A percentile compares a stretch with the other conserved stretches of the same genome.
phyloP scores from a whole-genome alignment of 2,797 vertebrate species.

The Peromyscus nudipes region DNA sequence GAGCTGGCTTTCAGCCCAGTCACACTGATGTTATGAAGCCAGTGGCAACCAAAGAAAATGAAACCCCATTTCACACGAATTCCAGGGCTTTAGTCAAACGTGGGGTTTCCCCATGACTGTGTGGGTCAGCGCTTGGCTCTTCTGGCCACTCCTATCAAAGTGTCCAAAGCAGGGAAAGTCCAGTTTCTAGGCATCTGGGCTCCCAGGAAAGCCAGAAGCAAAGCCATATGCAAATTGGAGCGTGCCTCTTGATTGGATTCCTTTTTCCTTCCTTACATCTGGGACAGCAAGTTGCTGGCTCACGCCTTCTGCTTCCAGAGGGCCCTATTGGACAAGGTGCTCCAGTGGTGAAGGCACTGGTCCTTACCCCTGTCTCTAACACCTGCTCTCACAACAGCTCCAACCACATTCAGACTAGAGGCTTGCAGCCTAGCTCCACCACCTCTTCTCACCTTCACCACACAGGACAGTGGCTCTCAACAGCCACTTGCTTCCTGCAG shows the following conservation, averaged over 20 bases:
- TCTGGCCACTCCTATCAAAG: not conserved
- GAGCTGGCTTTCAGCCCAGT: conserved; percentile 37
- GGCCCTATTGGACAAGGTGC: not conserved
- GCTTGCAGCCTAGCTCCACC: not conserved
- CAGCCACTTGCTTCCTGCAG: conserved; percentile 36
- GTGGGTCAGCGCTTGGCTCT: conserved; percentile 6
- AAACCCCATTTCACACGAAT: conserved; percentile 30
- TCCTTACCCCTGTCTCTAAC: not conserved
- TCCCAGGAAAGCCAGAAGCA: not conserved
- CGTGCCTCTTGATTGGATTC: not conserved
- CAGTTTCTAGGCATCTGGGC: not conserved
- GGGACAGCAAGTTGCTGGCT: not conserved
- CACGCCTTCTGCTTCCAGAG: not conserved
- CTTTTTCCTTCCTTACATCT: not conserved
- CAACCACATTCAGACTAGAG: not conserved
- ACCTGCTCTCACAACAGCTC: not conserved
- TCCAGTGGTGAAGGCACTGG: not conserved
- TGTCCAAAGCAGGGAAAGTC: conserved; percentile 11
- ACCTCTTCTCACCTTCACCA: conserved; percentile 69
- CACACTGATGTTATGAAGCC: conserved; percentile 40
- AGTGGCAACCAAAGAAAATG: conserved; percentile 19
- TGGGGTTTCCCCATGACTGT: not conserved
- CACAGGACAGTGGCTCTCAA: not conserved
- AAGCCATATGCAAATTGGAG: not conserved
- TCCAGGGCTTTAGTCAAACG: not conserved